Evolutionary conservation across 92 coral and sea anemone species (phyloP), one percentile per base, ranked within the genome.

Genomic region (Phenganax stokvisi): DNA sequence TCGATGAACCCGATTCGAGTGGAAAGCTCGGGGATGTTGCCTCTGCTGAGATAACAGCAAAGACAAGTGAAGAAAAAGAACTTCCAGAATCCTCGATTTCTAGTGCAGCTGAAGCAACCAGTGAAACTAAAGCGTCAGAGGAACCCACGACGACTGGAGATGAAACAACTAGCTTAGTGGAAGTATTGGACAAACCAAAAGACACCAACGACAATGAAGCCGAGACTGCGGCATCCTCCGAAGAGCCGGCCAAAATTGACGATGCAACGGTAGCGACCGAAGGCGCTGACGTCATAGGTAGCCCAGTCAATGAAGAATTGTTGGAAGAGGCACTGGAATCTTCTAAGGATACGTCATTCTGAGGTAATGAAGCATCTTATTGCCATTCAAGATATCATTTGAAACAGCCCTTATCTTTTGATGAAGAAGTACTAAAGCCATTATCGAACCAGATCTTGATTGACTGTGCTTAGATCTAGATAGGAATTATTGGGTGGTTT

Each of bases 191-290:
- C 16, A 80, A 29, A 31, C 55, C 52, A 69, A 58, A 61, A 52
- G 80, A 75, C 29, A 56, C 69, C 37, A 74, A 53, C 37, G 85
- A 29, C 12, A 66, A 61, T 64, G 85, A 85, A 64, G 20, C 85
- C 10, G 86, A 85, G 7, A 6, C 56, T 60, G 29, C 70, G 2
- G 70, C 37, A 57, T 2, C 15, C 20, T 8, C 68, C 70, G 81
- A 76, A 52, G 57, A 57, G 1, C 6, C 69, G 51, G 60, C 13
- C 10, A 54, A 54, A n/a, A 51, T 13, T 30, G 82, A 78, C 0
- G 12, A 20, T 29, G 67, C 29, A 3, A 6, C 71, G 74, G 29
- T 74, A 51, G 63, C 51, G 11, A 71, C 47, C 20, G 67, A 59
- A 11, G 30, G 56, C 61, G 83, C 63, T 79, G 83, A 63, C 62